phyloP scores from a whole-genome alignment of 2,113 vertebrate genomes.

The Oriolus oriolus region DNA sequence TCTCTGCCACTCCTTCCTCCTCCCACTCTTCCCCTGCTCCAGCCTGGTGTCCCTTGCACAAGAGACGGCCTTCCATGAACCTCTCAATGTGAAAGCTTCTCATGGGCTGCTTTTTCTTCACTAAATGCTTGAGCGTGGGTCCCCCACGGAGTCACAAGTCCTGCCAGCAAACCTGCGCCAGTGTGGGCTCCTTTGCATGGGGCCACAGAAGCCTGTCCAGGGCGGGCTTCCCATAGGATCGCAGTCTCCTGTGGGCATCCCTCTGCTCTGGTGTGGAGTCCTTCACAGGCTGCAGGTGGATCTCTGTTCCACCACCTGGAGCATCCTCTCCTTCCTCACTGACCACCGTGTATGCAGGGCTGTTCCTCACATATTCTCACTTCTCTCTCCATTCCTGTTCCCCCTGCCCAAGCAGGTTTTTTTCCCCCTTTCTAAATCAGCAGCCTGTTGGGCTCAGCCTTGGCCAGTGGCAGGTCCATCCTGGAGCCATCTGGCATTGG shows the following conservation, averaged over 20 bases:
- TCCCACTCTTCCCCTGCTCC: background rate
- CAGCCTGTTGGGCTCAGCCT: background rate
- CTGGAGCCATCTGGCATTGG: accelerated
- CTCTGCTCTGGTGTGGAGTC: background rate
- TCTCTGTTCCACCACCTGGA: background rate
- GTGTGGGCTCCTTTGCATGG: background rate
- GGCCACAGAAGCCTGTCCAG: background rate
- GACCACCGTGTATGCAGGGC: background rate
- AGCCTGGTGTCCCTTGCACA: background rate
- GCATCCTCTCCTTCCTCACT: background rate
- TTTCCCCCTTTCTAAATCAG: background rate
- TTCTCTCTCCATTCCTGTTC: background rate
- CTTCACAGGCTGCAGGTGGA: background rate
- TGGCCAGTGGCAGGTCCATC: background rate
- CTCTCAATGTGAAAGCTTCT: background rate
- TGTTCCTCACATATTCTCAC: background rate
- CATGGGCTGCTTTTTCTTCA: background rate
- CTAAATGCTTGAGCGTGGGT: background rate
- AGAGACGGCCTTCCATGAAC: background rate
- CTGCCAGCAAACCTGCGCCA: background rate
- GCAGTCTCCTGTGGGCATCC: background rate
- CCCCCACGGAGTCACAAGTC: background rate
- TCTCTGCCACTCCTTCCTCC: background rate
- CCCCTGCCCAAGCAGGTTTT: background rate
- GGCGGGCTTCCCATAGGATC: accelerated